Percentiles rank a stretch among this genome's conserved stretches.
phyloP scores from a whole-genome alignment of 1,140 invertebrate species.

The Drosophila pseudoobscura region DNA sequence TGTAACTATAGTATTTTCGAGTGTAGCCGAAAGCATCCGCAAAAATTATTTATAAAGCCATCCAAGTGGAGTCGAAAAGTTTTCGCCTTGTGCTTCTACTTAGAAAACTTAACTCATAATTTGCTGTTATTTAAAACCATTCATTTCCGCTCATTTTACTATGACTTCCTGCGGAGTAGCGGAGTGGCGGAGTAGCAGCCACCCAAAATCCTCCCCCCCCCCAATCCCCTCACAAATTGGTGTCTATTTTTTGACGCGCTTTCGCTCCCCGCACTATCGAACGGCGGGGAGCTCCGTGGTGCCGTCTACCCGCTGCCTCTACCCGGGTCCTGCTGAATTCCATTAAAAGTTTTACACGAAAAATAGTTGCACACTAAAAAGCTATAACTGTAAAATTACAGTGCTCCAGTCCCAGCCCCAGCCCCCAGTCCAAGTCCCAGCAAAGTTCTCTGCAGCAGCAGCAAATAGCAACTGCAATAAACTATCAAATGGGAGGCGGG shows the following conservation, averaged over 20 bases:
- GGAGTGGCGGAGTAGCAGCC: too few species aligned
- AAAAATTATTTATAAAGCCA: constrained; percentile 79
- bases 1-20: constrained; percentile 7
- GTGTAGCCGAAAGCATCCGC: constrained; percentile 33
- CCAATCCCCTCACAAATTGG: constrained; percentile 50
- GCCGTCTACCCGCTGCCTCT: not conserved
- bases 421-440: constrained; percentile 32
- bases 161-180: constrained; percentile 32
- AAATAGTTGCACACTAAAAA: constrained; percentile 81
- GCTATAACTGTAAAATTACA: constrained; percentile 80
- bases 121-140: constrained; percentile 82
- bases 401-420: constrained; percentile 46
- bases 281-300: constrained; percentile 12
- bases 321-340: constrained; percentile 65
- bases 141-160: constrained; percentile 81
- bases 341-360: constrained; percentile 81
- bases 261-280: constrained; percentile 50
- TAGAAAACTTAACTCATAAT: constrained; percentile 76
- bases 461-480: constrained; percentile 50
- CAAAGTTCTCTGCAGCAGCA: constrained; percentile 50
- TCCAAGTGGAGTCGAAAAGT: constrained; percentile 64
- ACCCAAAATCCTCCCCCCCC: too few species aligned
- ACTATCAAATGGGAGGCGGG: constrained; percentile 65
- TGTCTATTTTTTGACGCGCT: constrained; percentile 76
- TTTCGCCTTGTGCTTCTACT: constrained; percentile 49